Percentiles rank a stretch among this genome's conserved stretches.
Evolutionary conservation across 2,797 vertebrate genomes (phyloP).

Genomic region (Cynopterus sphinx): DNA sequence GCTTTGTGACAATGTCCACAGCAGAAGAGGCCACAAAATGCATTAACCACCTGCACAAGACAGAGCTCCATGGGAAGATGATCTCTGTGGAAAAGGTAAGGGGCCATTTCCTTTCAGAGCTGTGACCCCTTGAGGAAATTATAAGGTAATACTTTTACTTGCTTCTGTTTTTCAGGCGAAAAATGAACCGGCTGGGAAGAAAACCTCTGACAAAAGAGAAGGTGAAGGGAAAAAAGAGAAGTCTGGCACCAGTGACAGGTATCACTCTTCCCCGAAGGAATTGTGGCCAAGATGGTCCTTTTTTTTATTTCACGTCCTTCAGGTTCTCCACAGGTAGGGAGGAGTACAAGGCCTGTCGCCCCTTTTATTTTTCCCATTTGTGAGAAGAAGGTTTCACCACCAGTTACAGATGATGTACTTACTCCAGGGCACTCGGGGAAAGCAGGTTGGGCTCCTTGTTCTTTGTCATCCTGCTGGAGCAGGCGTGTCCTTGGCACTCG

Average conservation of each 20-base stretch:
- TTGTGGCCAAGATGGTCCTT: neutral
- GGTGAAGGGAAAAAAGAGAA: conserved; percentile 89
- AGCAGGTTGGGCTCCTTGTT: neutral
- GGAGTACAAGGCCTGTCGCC: fast-evolving
- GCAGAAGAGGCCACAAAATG: conserved; percentile 95
- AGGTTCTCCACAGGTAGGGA: neutral
- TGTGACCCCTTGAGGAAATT: fast-evolving
- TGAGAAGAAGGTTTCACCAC: neutral
- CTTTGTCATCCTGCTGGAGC: fast-evolving
- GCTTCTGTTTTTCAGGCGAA: conserved; percentile 90
- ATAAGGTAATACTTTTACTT: neutral
- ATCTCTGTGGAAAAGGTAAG: conserved; percentile 97
- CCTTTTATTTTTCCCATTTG: neutral
- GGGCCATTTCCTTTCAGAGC: neutral
- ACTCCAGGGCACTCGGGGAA: neutral
- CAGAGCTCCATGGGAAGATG: conserved; percentile 96
- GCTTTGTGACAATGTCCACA: conserved; percentile 98
- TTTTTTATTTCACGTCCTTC: neutral
- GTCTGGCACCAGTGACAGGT: conserved; percentile 85
- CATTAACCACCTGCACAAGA: conserved; percentile 95
- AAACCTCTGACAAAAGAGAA: conserved; percentile 91
- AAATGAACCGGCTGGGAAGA: conserved; percentile 96
- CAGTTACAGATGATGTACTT: neutral
- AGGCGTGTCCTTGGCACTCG: neutral
- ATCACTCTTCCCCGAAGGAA: conserved; percentile 71